A percentile compares a stretch with the other conserved stretches of the same genome.
Evolutionary conservation across 2,797 vertebrate species (phyloP).

Genomic region (Poecilia picta): DNA sequence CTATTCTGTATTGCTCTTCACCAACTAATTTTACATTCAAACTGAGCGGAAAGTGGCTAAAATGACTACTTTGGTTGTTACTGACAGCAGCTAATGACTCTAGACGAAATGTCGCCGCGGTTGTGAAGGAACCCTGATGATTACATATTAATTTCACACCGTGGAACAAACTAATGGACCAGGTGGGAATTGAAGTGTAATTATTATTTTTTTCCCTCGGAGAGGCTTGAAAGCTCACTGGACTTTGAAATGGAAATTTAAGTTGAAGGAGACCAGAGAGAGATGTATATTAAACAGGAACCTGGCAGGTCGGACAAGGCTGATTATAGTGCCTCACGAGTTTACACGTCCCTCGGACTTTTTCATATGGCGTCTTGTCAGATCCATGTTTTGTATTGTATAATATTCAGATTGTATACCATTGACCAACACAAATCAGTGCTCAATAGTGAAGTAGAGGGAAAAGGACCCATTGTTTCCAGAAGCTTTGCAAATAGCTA

Average conservation of each 20-base stretch:
- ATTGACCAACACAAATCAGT: background rate
- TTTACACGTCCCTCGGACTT: background rate
- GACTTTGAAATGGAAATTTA: slow-evolving; percentile 58
- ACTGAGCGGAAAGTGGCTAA: slow-evolving; percentile 12
- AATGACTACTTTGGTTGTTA: slow-evolving; percentile 4
- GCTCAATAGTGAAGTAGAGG: background rate
- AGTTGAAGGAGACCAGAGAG: slow-evolving; percentile 23
- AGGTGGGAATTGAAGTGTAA: slow-evolving; percentile 41
- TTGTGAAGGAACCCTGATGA: slow-evolving; percentile 3
- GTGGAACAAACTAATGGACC: slow-evolving; percentile 25
- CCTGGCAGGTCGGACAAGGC: background rate
- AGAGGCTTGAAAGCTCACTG: slow-evolving; percentile 30
- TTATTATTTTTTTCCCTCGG: slow-evolving; percentile 4
- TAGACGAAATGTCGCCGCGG: background rate
- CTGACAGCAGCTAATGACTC: slow-evolving; percentile 24
- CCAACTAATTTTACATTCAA: slow-evolving; percentile 15
- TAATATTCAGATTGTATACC: background rate
- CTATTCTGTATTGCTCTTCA: background rate
- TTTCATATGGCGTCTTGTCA: background rate
- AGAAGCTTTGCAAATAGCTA: background rate
- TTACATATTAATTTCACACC: slow-evolving; percentile 37
- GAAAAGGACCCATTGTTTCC: background rate
- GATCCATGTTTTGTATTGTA: background rate
- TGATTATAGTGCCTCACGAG: background rate
- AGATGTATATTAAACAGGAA: slow-evolving; percentile 1